A percentile compares a stretch with the other conserved stretches of the same genome.
Evolutionary conservation across 2,797 vertebrate genomes (phyloP).

Genomic region (Tangara arthus): DNA sequence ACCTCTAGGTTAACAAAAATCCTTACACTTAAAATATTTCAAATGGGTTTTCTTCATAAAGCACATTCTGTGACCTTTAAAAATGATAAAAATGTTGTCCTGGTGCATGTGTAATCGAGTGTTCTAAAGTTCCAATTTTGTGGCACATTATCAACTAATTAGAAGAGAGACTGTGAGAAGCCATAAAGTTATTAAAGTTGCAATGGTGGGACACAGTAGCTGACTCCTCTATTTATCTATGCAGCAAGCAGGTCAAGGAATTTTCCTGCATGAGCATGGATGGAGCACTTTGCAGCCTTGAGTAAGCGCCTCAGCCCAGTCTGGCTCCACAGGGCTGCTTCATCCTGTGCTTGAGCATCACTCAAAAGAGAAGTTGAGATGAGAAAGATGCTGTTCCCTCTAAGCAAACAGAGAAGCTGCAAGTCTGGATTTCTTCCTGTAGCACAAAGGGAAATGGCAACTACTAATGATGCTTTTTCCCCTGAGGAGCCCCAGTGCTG

Average conservation of each 20-base stretch:
- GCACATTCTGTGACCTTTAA: neutral
- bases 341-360: neutral
- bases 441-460: neutral
- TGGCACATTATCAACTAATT: neutral
- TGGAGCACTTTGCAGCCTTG: neutral
- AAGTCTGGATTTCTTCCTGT: neutral
- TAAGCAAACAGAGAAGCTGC: neutral
- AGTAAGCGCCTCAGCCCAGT: neutral
- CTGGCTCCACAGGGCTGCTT: neutral
- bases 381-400: neutral
- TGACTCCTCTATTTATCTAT: neutral
- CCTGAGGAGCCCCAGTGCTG: neutral
- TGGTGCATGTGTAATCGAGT: accelerated
- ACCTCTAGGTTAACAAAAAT: neutral
- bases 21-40: neutral
- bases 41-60: neutral
- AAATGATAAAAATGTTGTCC: neutral
- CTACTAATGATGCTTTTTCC: neutral
- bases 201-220: neutral
- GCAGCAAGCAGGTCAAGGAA: neutral
- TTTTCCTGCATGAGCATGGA: neutral
- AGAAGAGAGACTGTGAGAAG: neutral
- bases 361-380: neutral
- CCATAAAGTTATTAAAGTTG: neutral
- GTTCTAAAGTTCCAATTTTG: neutral